These are phyloP conservation scores for Gryon sp. DNA, from an alignment of 1,140 invertebrate species.

Conservation along the genomic window DNA sequence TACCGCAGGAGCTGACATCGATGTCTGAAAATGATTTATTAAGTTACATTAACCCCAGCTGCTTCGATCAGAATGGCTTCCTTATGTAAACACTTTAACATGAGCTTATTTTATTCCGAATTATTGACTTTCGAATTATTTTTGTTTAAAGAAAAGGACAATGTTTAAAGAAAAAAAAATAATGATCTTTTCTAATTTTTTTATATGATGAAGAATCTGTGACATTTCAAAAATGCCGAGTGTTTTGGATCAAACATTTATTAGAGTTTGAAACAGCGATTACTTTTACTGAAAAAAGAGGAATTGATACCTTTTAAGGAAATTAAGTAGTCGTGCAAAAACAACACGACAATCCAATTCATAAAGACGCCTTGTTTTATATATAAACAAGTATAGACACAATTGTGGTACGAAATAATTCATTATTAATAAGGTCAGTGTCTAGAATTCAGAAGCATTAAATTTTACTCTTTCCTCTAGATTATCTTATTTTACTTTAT, in stretches of 20 bases:
- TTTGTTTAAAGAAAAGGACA: too few species aligned
- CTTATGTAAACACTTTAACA: constrained; percentile 68
- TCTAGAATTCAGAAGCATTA: constrained; percentile 3
- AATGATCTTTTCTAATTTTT: neutral
- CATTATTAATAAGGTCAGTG: neutral
- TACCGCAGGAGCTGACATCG: constrained; percentile 86
- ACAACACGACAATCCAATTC: too few species aligned
- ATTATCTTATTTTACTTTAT: too few species aligned
- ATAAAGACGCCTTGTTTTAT: too few species aligned
- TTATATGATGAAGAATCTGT: too few species aligned
- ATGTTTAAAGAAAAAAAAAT: too few species aligned
- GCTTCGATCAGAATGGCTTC: constrained; percentile 84
- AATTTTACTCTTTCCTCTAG: neutral
- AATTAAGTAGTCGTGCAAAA: too few species aligned
- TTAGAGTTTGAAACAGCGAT: too few species aligned
- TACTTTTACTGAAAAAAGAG: too few species aligned
- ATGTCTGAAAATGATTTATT: constrained; percentile 92
- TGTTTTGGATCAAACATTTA: too few species aligned
- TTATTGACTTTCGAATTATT: constrained; percentile 5
- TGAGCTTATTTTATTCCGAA: neutral
- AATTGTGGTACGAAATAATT: neutral
- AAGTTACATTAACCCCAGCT: constrained; percentile 91
- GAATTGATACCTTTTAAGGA: too few species aligned
- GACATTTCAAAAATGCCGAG: neutral
- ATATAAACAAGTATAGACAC: too few species aligned